phyloP scores from a whole-genome alignment of 2,797 vertebrate species.

The Tadarida brasiliensis region DNA sequence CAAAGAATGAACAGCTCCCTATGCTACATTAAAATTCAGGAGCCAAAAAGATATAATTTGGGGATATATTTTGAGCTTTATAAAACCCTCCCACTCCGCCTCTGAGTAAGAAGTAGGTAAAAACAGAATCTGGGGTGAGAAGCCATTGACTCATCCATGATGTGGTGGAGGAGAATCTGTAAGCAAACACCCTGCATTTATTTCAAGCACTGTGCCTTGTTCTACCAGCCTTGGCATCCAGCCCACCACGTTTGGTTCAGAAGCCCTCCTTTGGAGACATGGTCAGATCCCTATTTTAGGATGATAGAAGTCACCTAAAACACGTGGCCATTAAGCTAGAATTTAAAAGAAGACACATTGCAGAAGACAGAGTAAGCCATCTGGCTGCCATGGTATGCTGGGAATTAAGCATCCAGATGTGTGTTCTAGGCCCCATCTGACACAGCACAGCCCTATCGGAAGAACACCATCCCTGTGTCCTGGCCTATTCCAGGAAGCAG shows the following conservation, averaged over 20 bases:
- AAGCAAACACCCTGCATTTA: conserved; percentile 77
- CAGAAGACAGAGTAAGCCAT: neutral
- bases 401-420: conserved; percentile 7
- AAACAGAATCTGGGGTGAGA: conserved; percentile 78
- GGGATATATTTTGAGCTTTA: conserved; percentile 69
- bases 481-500: conserved; percentile 67
- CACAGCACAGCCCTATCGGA: neutral
- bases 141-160: conserved; percentile 75
- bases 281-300: conserved; percentile 68
- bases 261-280: conserved; percentile 23
- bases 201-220: conserved; percentile 59
- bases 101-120: conserved; percentile 61
- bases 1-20: conserved; percentile 54
- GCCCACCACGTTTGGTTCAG: neutral
- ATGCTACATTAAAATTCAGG: neutral
- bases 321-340: neutral
- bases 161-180: conserved; percentile 62
- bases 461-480: conserved; percentile 37
- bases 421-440: neutral
- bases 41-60: conserved; percentile 60
- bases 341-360: conserved; percentile 51
- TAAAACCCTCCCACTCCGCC: conserved; percentile 56
- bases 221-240: conserved; percentile 54
- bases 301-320: conserved; percentile 51
- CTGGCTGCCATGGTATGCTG: neutral